Evolutionary conservation across 2,888 invertebrate genomes (phyloP), one percentile per base, ranked within the genome.

Genomic region (Apamea crenata): DNA sequence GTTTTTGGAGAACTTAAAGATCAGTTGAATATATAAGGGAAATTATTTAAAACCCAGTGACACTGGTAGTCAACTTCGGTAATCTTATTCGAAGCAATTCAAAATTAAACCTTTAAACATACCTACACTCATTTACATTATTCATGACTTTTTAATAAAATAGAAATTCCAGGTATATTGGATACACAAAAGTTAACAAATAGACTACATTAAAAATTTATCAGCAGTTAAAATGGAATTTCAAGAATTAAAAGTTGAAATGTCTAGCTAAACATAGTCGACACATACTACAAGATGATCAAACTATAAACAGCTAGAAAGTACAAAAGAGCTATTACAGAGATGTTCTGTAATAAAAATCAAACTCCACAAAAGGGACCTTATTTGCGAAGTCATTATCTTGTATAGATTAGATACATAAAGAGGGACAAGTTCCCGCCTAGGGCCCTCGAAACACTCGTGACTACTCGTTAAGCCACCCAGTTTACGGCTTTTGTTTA

Each of bases 401-500:
- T 90, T 87, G 84, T 87, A 90, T 88, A 91, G 90, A 90, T 91
- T 91, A 91, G 89, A 89, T 84, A 89, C 90, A 89, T 90, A 92
- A 91, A 88, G 88, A 88, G 86, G 86, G 90, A 88, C 90, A 89
- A 90, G 91, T 87, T 86, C 81, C 70, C 84, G 85, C 69, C 81
- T 80, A 75, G 77, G 74, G 66, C 78, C 83, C 78, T 75, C 82
- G 47, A 74, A 84, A 72, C 74, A 88, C 77, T 88, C 74, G 71
- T 65, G 86, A 84, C 84, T 90, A 91, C 92, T 93, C 92, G 93
- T 93, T 93, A 93, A 92, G 90, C 90, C 88, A 81, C 89, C 81
- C 91, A 93, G 91, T 93, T 93, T 92, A 92, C 90, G 90, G 88
- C 92, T 91, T 92, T 92, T 93, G 94, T 94, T 93, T 92, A 92